Percentiles rank a stretch among this genome's conserved stretches.
Evolutionary conservation across 2,113 vertebrate species (phyloP).

Genomic region (Oreotrochilus melanogaster): DNA sequence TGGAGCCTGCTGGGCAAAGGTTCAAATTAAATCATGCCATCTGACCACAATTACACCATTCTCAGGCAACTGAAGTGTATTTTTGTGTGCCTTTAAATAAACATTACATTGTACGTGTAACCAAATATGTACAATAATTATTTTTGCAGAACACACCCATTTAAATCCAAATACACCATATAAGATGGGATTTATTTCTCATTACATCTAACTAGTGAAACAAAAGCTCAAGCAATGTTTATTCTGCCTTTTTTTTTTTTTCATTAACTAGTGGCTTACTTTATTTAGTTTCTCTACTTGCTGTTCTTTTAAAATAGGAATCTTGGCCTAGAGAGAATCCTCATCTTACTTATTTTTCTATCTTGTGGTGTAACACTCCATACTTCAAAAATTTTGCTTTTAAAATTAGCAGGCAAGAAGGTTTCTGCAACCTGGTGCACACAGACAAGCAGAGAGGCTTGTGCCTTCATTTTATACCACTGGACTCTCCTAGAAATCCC

Average conservation of each 20-base stretch:
- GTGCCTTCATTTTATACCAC: not conserved
- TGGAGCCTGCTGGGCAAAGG: conserved; percentile 42
- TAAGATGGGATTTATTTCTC: not conserved
- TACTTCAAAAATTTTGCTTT: not conserved
- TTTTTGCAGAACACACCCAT: not conserved
- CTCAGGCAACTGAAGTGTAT: conserved; percentile 13
- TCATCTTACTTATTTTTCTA: not conserved
- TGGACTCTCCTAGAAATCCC: not conserved
- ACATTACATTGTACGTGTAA: not conserved
- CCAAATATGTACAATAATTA: not conserved
- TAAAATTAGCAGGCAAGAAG: not conserved
- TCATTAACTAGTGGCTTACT: not conserved
- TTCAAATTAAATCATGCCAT: conserved; percentile 40
- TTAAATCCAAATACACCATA: not conserved
- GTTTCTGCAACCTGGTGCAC: not conserved
- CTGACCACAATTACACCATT: conserved; percentile 60
- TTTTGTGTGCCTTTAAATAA: conserved; percentile 31
- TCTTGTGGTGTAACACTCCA: accelerated
- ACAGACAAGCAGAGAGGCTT: not conserved
- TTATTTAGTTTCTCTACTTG: not conserved
- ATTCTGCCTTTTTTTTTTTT: not conserved
- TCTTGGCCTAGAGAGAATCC: not conserved
- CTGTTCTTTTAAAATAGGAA: not conserved
- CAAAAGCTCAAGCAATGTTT: not conserved
- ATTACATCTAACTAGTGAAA: not conserved